These are phyloP conservation scores for Rhyacophila evoluta DNA, from an alignment of 2,888 invertebrate genomes.

Conservation along the genomic window DNA sequence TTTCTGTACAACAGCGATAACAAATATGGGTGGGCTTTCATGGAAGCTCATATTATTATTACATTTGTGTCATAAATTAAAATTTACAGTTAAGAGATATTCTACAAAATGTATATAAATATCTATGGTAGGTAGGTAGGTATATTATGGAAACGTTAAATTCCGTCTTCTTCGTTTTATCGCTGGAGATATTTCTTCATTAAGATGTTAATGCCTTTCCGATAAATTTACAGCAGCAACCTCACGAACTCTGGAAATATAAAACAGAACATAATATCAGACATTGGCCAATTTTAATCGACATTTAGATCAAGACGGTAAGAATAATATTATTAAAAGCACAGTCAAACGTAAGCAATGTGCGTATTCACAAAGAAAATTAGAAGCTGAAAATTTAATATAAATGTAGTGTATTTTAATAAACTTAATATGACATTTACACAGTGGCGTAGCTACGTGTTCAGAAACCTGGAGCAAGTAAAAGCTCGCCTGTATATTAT, in stretches of 20 bases:
- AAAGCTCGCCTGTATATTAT: too few relatives aligned
- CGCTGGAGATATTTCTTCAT: slow-evolving; percentile 9
- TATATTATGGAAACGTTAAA: not conserved
- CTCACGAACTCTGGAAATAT: slow-evolving; percentile 72
- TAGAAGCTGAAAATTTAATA: too few relatives aligned
- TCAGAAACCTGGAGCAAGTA: too few relatives aligned
- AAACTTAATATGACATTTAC: too few relatives aligned
- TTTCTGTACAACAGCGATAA: slow-evolving; percentile 22
- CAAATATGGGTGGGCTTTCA: slow-evolving; percentile 10
- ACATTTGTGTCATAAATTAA: not conserved
- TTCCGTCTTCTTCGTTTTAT: slow-evolving; percentile 7
- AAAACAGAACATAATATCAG: slow-evolving; percentile 41
- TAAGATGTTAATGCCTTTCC: slow-evolving; percentile 11
- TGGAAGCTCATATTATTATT: slow-evolving; percentile 12
- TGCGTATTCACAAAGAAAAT: too few relatives aligned
- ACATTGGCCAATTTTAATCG: not conserved
- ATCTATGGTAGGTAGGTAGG: slow-evolving; percentile 24
- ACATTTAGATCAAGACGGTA: not conserved
- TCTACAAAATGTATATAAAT: slow-evolving; percentile 33
- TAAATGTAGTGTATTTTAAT: too few relatives aligned
- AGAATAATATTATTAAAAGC: not conserved
- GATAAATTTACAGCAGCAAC: slow-evolving; percentile 66
- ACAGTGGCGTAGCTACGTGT: too few relatives aligned
- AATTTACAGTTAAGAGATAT: slow-evolving; percentile 8
- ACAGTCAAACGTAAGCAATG: not conserved